Percentiles rank a stretch among this genome's conserved stretches.
These are phyloP conservation scores for Oligia fasciuncula DNA, from an alignment of 2,888 invertebrate genomes.

Conservation along the genomic window DNA sequence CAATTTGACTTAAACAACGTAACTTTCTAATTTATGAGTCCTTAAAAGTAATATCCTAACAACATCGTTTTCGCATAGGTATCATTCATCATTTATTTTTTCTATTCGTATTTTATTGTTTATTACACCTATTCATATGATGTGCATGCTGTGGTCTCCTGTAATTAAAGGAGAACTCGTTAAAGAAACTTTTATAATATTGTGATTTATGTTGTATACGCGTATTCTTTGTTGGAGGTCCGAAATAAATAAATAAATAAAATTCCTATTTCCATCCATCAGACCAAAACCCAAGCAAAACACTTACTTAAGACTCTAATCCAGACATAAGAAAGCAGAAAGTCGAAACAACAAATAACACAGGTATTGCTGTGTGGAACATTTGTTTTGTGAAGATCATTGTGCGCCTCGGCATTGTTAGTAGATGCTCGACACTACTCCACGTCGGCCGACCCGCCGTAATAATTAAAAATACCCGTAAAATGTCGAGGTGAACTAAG, in stretches of 20 bases:
- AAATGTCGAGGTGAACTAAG: slow-evolving; percentile 56
- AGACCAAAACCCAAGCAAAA: slow-evolving; percentile 8
- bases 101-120: background rate
- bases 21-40: background rate
- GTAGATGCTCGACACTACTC: slow-evolving; percentile 65
- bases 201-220: too few species aligned
- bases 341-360: slow-evolving; percentile 52
- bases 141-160: background rate
- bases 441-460: slow-evolving; percentile 56
- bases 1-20: background rate
- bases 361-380: slow-evolving; percentile 51
- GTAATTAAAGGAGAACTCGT: background rate
- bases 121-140: background rate
- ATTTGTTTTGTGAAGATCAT: slow-evolving; percentile 67
- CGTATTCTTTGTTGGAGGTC: background rate
- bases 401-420: slow-evolving; percentile 66
- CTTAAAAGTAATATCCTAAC: background rate
- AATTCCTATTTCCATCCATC: background rate
- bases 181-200: too few species aligned
- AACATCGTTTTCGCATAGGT: background rate
- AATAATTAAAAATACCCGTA: slow-evolving; percentile 70
- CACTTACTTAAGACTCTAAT: slow-evolving; percentile 57
- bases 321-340: slow-evolving; percentile 46
- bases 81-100: background rate
- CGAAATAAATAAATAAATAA: background rate